Evolutionary conservation across 1,140 invertebrate genomes (phyloP).

Genomic region (Drosophila littoralis): DNA sequence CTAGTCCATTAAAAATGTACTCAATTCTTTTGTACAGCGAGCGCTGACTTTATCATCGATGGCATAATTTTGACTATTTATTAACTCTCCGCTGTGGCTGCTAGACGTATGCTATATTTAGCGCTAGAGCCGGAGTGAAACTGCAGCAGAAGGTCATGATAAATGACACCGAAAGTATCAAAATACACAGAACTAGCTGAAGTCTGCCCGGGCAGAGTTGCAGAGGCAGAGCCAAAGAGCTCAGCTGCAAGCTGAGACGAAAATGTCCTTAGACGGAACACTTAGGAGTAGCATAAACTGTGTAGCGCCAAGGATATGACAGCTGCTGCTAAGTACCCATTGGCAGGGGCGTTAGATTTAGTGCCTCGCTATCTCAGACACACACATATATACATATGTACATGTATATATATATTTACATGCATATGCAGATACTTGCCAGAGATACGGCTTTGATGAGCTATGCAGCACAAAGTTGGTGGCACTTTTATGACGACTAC

Average conservation of each 20-base stretch:
- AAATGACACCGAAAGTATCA: slow-evolving; percentile 79
- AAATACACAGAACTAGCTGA: slow-evolving; percentile 56
- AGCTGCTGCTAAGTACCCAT: slow-evolving; percentile 77
- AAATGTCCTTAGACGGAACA: slow-evolving; percentile 56
- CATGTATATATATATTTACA: not conserved
- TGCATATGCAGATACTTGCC: slow-evolving; percentile 48
- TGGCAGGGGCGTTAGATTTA: slow-evolving; percentile 77
- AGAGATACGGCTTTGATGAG: slow-evolving; percentile 37
- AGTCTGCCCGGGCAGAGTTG: slow-evolving; percentile 23
- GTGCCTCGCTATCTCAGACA: slow-evolving; percentile 56
- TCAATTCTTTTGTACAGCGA: not conserved
- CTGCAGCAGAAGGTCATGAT: slow-evolving; percentile 69
- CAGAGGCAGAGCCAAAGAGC: not conserved
- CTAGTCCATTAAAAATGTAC: not conserved
- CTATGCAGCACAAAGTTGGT: slow-evolving; percentile 43
- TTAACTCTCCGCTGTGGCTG: no score
- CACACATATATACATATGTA: slow-evolving; percentile 13
- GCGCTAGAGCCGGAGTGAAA: slow-evolving; percentile 21
- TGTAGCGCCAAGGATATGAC: slow-evolving; percentile 59
- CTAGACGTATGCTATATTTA: not conserved
- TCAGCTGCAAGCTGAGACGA: slow-evolving; percentile 34
- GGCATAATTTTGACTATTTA: slow-evolving; percentile 17
- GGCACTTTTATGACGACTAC: slow-evolving; percentile 71
- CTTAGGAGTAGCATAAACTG: slow-evolving; percentile 23
- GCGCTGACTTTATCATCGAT: slow-evolving; percentile 17